Evolutionary conservation across 2,797 vertebrate species (phyloP).

Genomic region (Molossus alvarezi): DNA sequence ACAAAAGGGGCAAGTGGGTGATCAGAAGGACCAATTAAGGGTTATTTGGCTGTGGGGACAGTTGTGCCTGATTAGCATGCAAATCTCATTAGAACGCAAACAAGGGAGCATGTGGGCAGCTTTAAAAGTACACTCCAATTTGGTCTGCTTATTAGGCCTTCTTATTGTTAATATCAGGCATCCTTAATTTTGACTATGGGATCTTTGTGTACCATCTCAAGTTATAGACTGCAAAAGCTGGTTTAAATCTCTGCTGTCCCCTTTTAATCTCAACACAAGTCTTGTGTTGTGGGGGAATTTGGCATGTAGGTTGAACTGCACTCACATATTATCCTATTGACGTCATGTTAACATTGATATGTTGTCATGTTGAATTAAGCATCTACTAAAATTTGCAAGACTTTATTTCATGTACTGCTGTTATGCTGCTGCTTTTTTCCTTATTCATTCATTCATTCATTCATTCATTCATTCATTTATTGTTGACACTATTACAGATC

Average conservation of each 20-base stretch:
- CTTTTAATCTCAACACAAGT: background rate
- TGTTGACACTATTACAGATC: too few relatives aligned
- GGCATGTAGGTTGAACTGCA: constrained; percentile 36
- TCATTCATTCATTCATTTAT: too few relatives aligned
- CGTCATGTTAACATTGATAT: background rate
- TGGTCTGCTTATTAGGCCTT: constrained; percentile 31
- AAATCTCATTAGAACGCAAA: constrained; percentile 53
- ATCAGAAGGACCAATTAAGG: constrained; percentile 55
- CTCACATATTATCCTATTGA: background rate
- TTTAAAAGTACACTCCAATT: constrained; percentile 40
- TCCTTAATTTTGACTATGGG: constrained; percentile 65
- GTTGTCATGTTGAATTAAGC: constrained; percentile 29
- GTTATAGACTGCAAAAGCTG: constrained; percentile 28
- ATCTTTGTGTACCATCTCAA: constrained; percentile 21
- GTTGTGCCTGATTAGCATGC: constrained; percentile 26
- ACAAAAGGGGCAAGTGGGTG: background rate
- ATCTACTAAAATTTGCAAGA: background rate
- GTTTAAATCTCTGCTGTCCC: background rate
- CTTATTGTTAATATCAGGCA: constrained; percentile 45
- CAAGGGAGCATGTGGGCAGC: constrained; percentile 35
- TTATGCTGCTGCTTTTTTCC: constrained; percentile 17
- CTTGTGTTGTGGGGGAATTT: background rate
- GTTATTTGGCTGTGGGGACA: constrained; percentile 66
- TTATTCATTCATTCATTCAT: background rate
- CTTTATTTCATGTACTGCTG: constrained; percentile 20